Evolutionary conservation across 2,113 vertebrate species (phyloP).

Genomic region (Recurvirostra avosetta): DNA sequence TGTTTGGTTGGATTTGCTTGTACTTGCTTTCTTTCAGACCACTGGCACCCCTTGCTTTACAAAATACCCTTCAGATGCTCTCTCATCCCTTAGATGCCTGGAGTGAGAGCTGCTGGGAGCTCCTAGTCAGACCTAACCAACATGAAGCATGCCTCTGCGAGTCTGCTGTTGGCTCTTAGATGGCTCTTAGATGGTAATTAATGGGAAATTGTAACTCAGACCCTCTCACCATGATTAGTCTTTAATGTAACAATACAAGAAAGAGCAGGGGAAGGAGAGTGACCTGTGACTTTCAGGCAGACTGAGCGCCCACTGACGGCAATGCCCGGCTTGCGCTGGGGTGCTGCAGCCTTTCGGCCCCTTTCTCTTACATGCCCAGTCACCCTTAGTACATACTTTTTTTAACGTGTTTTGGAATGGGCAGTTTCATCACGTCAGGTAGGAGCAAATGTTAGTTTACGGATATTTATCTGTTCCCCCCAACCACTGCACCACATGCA

Average conservation of each 20-base stretch:
- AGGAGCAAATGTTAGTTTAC: background rate
- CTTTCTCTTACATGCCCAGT: background rate
- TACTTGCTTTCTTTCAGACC: background rate
- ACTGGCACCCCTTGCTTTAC: background rate
- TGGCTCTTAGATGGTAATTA: background rate
- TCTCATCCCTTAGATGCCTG: background rate
- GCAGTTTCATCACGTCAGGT: background rate
- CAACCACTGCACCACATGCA: background rate
- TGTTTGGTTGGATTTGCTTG: background rate
- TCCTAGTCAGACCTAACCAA: background rate
- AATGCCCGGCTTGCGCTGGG: background rate
- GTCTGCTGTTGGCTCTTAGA: background rate
- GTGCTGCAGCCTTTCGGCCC: background rate
- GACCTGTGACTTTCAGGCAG: background rate
- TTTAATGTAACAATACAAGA: background rate
- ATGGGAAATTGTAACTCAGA: background rate
- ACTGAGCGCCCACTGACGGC: background rate
- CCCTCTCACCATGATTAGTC: background rate
- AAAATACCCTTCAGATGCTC: background rate
- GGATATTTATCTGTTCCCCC: background rate
- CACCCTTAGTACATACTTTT: background rate
- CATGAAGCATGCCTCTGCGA: accelerated
- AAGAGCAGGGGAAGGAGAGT: background rate
- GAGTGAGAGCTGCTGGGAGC: background rate
- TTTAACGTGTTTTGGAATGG: background rate